These are phyloP conservation scores for Erannis defoliaria DNA, from an alignment of 2,888 invertebrate genomes.

Conservation along the genomic window DNA sequence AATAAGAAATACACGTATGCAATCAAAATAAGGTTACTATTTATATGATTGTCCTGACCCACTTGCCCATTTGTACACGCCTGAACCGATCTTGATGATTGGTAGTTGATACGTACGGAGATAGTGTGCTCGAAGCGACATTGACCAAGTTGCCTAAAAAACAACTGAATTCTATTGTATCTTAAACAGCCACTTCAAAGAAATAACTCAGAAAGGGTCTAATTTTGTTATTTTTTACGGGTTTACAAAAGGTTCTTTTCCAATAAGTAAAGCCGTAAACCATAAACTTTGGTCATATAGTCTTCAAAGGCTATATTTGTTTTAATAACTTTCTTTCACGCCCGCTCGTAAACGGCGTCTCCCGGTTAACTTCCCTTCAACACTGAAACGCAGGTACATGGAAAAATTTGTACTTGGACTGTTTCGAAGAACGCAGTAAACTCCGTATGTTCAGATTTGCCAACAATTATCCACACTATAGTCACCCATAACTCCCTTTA, in stretches of 20 bases:
- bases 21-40: no score
- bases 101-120: background rate
- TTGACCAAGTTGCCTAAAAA: no score
- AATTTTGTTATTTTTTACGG: constrained; percentile 1
- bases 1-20: no score
- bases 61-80: background rate
- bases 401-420: constrained; percentile 55
- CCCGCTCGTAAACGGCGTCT: constrained; percentile 71
- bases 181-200: constrained; percentile 7
- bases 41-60: background rate
- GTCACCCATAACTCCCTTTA: no score
- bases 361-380: constrained; percentile 63
- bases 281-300: constrained; percentile 47
- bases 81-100: background rate
- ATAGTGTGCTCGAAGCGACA: no score
- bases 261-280: constrained; percentile 55
- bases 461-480: background rate
- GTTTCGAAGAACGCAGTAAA: no score
- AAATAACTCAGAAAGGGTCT: constrained; percentile 36
- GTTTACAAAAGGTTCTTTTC: constrained; percentile 25
- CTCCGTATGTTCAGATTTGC: background rate
- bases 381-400: constrained; percentile 59
- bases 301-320: constrained; percentile 62
- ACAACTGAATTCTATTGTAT: background rate
- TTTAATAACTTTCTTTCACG: constrained; percentile 67